A percentile compares a stretch with the other conserved stretches of the same genome.
Evolutionary conservation across 1,140 invertebrate genomes (phyloP).

Genomic region (Aphelenchoides besseyi): DNA sequence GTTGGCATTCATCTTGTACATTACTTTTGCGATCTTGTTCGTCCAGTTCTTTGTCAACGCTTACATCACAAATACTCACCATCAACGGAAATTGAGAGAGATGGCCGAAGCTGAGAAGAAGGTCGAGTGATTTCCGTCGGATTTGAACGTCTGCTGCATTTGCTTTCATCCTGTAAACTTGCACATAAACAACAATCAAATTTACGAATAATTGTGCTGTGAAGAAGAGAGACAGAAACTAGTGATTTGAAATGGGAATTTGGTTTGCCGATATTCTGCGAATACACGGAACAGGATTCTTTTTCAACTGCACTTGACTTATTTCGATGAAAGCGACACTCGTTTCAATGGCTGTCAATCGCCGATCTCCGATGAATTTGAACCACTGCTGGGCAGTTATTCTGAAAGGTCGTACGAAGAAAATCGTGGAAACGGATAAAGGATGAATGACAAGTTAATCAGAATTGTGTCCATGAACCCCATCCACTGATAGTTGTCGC

Average conservation of each 20-base stretch:
- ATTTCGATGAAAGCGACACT: too few species aligned
- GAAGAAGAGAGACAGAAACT: not conserved
- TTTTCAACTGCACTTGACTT: too few species aligned
- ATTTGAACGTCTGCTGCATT: not conserved
- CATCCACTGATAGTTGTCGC: too few species aligned
- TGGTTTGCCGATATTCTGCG: not conserved
- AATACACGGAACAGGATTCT: too few species aligned
- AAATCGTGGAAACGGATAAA: too few species aligned
- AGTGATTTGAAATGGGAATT: not conserved
- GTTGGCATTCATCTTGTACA: constrained; percentile 88
- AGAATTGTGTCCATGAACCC: too few species aligned
- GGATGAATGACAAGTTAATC: too few species aligned
- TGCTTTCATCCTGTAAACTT: not conserved
- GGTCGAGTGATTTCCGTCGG: not conserved
- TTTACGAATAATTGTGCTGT: not conserved
- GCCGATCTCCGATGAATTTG: too few species aligned
- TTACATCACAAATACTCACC: constrained; percentile 2
- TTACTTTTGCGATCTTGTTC: constrained; percentile 67
- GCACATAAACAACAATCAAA: not conserved
- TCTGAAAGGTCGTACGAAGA: too few species aligned
- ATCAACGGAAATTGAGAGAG: not conserved
- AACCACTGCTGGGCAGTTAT: too few species aligned
- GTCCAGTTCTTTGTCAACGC: constrained; percentile 63
- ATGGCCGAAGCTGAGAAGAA: constrained; percentile 6
- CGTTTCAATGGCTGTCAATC: too few species aligned